Evolutionary conservation across 30 jellyfish, hydroid and myxozoan species (phyloP).

Genomic region (Chrysaora quinquecirrha): DNA sequence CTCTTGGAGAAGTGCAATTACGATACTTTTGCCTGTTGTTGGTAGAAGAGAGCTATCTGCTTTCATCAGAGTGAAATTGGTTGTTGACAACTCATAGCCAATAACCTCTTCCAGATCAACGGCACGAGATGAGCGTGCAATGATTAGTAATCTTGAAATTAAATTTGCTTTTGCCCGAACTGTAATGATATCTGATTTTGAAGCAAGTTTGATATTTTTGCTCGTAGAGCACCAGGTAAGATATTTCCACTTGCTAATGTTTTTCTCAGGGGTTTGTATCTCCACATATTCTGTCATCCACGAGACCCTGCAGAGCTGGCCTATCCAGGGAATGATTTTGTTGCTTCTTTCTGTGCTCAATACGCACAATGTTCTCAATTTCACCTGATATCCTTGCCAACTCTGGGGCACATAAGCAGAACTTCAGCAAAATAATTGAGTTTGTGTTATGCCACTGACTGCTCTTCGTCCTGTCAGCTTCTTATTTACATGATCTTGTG

Average conservation of each 20-base stretch:
- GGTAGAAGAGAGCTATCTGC: neutral
- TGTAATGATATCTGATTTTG: constrained; percentile 30
- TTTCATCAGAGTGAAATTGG: neutral
- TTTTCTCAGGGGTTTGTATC: constrained; percentile 14
- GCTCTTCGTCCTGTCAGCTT: constrained; percentile 31
- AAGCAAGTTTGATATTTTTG: constrained; percentile 18
- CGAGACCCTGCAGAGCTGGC: constrained; percentile 24
- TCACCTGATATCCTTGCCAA: constrained; percentile 25
- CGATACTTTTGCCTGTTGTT: neutral
- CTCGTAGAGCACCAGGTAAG: constrained; percentile 8
- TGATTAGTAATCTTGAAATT: constrained; percentile 12
- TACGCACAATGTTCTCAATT: neutral
- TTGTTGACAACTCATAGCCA: neutral
- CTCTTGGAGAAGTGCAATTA: neutral
- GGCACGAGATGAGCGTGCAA: constrained; percentile 25
- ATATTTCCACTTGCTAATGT: constrained; percentile 14
- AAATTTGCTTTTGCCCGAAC: constrained; percentile 20
- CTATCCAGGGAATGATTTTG: neutral
- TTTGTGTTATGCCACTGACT: constrained; percentile 34
- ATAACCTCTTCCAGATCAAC: constrained; percentile 2
- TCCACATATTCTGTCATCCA: constrained; percentile 23
- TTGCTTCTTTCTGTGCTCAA: constrained; percentile 17
- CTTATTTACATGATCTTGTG: constrained; percentile 29
- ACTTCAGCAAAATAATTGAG: constrained; percentile 10
- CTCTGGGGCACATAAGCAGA: constrained; percentile 49